A percentile compares a stretch with the other conserved stretches of the same genome.
Conservation (phyloP, 2,113 vertebrate species). For the Pipra filicauda region DNA sequence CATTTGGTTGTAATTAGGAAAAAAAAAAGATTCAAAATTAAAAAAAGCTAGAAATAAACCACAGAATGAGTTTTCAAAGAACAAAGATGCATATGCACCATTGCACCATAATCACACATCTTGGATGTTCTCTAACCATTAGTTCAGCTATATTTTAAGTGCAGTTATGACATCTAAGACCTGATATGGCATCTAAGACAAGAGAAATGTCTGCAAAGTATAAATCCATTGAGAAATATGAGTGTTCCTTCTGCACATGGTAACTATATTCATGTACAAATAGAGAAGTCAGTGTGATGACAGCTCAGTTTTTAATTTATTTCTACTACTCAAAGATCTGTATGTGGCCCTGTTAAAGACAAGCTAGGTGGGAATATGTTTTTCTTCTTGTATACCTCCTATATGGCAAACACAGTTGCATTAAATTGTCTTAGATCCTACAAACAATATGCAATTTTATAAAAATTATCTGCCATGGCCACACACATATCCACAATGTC, state of each 20-base stretch:
- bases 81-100: accelerated
- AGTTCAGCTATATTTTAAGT: not conserved
- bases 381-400: not conserved
- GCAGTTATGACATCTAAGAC: not conserved
- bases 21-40: too few relatives aligned
- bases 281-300: not conserved
- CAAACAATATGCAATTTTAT: not conserved
- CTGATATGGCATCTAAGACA: not conserved
- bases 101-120: not conserved
- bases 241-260: not conserved
- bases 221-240: not conserved
- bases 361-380: not conserved
- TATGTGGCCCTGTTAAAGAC: not conserved
- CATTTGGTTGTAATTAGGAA: not conserved
- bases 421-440: not conserved
- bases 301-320: not conserved
- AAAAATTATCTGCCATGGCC: not conserved
- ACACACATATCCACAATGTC: not conserved
- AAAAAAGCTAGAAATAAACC: not conserved
- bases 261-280: not conserved
- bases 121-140: not conserved
- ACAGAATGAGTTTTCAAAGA: not conserved
- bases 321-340: not conserved
- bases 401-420: not conserved
- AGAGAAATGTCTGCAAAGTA: not conserved